These are phyloP conservation scores for Oasisia sp. DNA, from an alignment of 2,888 invertebrate species.

Conservation along the genomic window DNA sequence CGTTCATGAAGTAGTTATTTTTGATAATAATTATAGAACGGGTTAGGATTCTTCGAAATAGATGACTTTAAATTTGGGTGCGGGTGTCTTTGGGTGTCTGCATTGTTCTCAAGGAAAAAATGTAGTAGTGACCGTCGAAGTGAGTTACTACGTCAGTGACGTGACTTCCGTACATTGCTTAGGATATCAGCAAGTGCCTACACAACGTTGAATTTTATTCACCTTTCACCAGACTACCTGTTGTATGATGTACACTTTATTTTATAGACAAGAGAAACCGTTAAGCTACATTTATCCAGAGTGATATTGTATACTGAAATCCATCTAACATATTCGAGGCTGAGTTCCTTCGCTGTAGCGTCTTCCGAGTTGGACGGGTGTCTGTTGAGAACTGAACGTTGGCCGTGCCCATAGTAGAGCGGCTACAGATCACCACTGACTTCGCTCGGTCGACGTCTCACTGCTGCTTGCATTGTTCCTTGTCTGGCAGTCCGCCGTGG, in stretches of 20 bases:
- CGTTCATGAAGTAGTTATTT: too few relatives aligned
- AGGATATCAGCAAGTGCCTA: too few relatives aligned
- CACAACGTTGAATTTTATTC: not conserved
- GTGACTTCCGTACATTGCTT: too few relatives aligned
- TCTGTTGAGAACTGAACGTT: too few relatives aligned
- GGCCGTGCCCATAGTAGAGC: not conserved
- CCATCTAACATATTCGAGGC: not conserved
- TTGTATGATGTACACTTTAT: not conserved
- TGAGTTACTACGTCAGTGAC: too few relatives aligned
- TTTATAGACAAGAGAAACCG: too few relatives aligned
- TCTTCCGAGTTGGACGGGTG: not conserved
- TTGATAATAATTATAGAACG: too few relatives aligned
- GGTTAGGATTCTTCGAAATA: too few relatives aligned
- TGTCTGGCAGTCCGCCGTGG: not conserved
- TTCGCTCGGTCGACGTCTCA: not conserved
- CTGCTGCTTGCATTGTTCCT: not conserved
- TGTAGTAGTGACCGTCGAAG: too few relatives aligned
- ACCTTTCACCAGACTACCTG: not conserved
- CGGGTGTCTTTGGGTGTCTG: too few relatives aligned
- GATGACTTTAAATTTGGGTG: too few relatives aligned
- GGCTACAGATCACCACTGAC: not conserved
- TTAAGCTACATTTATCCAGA: not conserved
- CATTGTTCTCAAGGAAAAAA: too few relatives aligned
- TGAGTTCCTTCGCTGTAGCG: not conserved
- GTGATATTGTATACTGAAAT: not conserved